Evolutionary conservation across 2,797 vertebrate genomes (phyloP), one percentile per base, ranked within the genome.

Genomic region (Fistularia commersonii): DNA sequence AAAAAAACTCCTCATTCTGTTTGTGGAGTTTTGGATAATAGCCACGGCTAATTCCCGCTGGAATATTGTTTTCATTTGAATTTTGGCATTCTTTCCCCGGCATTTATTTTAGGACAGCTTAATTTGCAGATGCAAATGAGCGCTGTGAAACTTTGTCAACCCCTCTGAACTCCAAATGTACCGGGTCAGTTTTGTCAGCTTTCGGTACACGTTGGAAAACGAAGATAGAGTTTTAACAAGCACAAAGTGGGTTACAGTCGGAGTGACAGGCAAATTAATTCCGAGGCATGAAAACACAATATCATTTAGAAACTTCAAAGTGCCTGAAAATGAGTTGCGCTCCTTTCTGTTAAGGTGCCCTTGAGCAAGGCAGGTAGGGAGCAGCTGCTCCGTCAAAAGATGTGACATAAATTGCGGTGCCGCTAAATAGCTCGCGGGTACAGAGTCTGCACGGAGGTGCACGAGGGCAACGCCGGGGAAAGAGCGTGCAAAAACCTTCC

Each of bases 61-160:
- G 35, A 36, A 36, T 36, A 36, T 36, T 10, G 9, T 36, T 10
- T 36, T 36, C 35, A 36, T 36, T 10, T 36, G 35, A 36, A 36
- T 36, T 36, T 41, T 41, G 12, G n/a, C 11, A 12, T 14, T 45
- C 40, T 7, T 36, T 10, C 35, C 37, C 45, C 37, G 33, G 35
- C 37, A 48, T 43, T 33, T 43, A 34, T 52, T 52, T 12, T 41
- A 15, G 12, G 41, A 74, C 55, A 67, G 32, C 15, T 69, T 66
- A 15, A 59, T 74, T 66, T 77, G 23, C 43, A 10, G 23, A 61
- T 61, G 61, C 46, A 65, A 67, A 67, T 77, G 33, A 57, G 32
- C 3, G 13, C 13, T 36, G 38, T 45, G n/a, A n/a, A 44, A 49
- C 33, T 13, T 39, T 8, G 8, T 38, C 10, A 50, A 46, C 34